Evolutionary conservation across 2,797 vertebrate species (phyloP), one percentile per base, ranked within the genome.

Genomic region (Pelochelys cantorii): DNA sequence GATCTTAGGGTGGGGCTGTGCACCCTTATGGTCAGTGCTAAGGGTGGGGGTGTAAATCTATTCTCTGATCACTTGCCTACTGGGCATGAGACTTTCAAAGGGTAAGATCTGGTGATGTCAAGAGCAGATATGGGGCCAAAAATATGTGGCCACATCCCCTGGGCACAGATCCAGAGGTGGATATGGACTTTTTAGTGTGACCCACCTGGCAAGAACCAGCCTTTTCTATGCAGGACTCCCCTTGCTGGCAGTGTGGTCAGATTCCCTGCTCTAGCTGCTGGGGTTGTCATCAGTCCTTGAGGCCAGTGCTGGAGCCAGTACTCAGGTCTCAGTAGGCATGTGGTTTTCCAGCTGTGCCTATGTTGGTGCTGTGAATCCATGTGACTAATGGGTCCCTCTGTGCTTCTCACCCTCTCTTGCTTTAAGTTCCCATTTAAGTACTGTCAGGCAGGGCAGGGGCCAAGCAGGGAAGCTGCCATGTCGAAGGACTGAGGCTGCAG

Each of bases 181-280:
- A 37, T 60, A 25, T 37, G 37, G 37, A 1, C 1, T 6, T 4
- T 5, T 5, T 0, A 0, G 2, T 68, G 11, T 13, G 1, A 85
- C 31, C n/a, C 62, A 22, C 62, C 27, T 6, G 27, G 53, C 29
- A 59, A 7, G 1, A 11, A 0, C 25, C 25, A 77, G 74, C 48
- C 15, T 27, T 48, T 29, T 27, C 25, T 77, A 42, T 52, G 42
- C 25, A 52, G 74, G 42, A 48, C 48, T 48, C 42, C 74, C 23
- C 11, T 14, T 42, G 74, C 23, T 27, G 23, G 25, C 74, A 29
- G 42, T 52, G 25, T 42, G 25, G 42, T 25, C 4, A 3, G 25
- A 29, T n/a, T 18, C 42, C 74, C 48, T 52, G 42, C 13, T 52
- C 7, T 77, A 52, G 42, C 42, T 71, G n/a, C 65, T 52, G 74